phyloP scores from a whole-genome alignment of 2,797 vertebrate species.

The Dipus sagitta region DNA sequence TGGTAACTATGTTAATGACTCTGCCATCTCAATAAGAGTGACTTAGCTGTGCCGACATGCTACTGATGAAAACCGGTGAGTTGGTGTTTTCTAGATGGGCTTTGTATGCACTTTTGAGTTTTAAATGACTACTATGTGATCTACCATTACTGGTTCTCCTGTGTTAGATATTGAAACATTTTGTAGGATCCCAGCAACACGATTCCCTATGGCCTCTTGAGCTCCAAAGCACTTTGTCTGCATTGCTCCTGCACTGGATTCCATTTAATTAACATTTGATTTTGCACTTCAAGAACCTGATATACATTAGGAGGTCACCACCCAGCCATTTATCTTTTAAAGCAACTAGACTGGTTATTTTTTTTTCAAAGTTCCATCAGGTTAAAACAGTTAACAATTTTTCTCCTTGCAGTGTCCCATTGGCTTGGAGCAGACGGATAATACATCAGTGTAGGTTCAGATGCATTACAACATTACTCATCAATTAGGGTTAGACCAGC shows the following conservation, averaged over 20 bases:
- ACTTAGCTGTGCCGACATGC: background rate
- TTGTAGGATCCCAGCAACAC: slow-evolving; percentile 56
- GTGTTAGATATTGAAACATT: slow-evolving; percentile 62
- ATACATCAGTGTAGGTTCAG: slow-evolving; percentile 90
- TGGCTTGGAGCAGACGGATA: slow-evolving; percentile 87
- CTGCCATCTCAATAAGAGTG: background rate
- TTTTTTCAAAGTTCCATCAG: slow-evolving; percentile 86
- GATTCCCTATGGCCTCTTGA: slow-evolving; percentile 75
- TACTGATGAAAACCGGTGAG: background rate
- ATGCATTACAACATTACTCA: slow-evolving; percentile 91
- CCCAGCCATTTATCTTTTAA: slow-evolving; percentile 88
- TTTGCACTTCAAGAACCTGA: slow-evolving; percentile 87
- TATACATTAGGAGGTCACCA: slow-evolving; percentile 87
- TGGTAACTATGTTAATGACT: background rate
- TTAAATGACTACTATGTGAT: background rate
- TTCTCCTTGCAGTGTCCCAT: slow-evolving; percentile 90
- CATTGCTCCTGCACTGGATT: slow-evolving; percentile 80
- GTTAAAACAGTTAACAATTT: slow-evolving; percentile 90
- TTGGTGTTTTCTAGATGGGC: slow-evolving; percentile 34
- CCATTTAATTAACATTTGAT: slow-evolving; percentile 89
- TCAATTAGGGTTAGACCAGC: slow-evolving; percentile 90
- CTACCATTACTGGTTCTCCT: background rate
- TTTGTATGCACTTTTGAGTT: slow-evolving; percentile 40
- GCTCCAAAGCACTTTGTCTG: slow-evolving; percentile 75
- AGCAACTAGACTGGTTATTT: slow-evolving; percentile 86